Evolutionary conservation across 2,797 vertebrate species (phyloP), one percentile per base, ranked within the genome.

Genomic region (Myiotriccus ornatus): DNA sequence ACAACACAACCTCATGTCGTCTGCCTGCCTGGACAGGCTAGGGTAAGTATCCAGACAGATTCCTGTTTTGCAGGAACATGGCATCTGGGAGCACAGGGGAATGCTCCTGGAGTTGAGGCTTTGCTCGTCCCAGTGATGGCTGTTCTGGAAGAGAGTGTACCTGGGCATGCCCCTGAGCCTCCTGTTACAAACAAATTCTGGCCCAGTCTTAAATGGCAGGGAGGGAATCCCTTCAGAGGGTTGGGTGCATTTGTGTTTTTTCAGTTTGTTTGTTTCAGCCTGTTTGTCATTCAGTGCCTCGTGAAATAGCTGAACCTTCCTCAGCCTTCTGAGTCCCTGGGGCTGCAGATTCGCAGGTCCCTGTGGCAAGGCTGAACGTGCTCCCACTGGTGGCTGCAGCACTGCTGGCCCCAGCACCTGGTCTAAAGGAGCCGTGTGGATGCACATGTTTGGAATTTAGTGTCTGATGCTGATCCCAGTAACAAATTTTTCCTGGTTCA

Each of bases 1-100:
- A 9, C 98, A 95, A 41, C 95, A 98, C 92, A 99, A 98, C 97
- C 96, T 99, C 91, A 98, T 99, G 92, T 98, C 99, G 0, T 98
- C 98, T 6, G 95, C 95, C 35, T 99, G 98, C 63, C 96, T 98
- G 93, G 98, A 99, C 86, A 98, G 98, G 95, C 95, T 98, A 30
- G 98, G 99, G 99, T 99, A 97, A 98, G 97, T 90, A 89, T 71
- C 56, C 24, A 30, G 13, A 41, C 70, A 64, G 60, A 27, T 41
- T 56, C 70, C 41, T 83, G n/a, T 20, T 47, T 14, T 27, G 41
- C 11, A 28, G 78, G 50, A 63, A 24, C 25, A 1, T 15, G 83
- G 71, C 39, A 49, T 28, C 18, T 7, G 35, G 39, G 37, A 90
- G 89, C 21, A 35, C 19, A 11, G 74, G 53, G 53, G 70, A 62